Percentiles rank a stretch among this genome's conserved stretches.
phyloP scores from a whole-genome alignment of 2,797 vertebrate genomes.

The Gobio occitaniae region DNA sequence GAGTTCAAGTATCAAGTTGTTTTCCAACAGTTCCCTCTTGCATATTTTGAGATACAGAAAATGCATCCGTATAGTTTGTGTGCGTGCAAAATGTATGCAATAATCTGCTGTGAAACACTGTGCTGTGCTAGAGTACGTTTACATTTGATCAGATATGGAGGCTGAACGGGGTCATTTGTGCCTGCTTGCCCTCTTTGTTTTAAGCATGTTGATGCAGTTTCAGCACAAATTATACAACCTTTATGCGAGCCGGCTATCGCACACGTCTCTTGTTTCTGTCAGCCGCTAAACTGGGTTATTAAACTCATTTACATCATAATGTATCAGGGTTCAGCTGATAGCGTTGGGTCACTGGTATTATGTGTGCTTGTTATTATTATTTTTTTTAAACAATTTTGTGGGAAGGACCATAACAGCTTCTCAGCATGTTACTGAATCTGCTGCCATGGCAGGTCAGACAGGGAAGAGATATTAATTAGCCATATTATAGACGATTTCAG shows the following conservation, averaged over 20 bases:
- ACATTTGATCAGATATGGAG: conserved; percentile 56
- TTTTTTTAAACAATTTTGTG: conserved; percentile 52
- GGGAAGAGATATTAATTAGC: conserved; percentile 53
- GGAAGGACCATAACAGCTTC: conserved; percentile 46
- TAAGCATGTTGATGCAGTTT: conserved; percentile 62
- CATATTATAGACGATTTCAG: conserved; percentile 57
- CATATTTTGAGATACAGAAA: conserved; percentile 10
- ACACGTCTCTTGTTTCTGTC: conserved; percentile 63
- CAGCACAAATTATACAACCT: conserved; percentile 63
- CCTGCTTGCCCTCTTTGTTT: conserved; percentile 67
- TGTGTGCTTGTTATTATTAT: conserved; percentile 58
- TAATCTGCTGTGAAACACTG: conserved; percentile 28
- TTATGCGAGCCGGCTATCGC: conserved; percentile 57
- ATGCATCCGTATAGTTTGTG: background rate
- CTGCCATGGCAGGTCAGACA: conserved; percentile 45
- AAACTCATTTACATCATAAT: conserved; percentile 85
- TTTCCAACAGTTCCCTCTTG: conserved; percentile 48
- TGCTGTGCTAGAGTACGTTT: conserved; percentile 50
- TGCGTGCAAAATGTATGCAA: background rate
- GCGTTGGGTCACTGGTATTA: conserved; percentile 62
- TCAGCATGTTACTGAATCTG: conserved; percentile 42
- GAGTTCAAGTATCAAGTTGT: conserved; percentile 53
- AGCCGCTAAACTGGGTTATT: conserved; percentile 81
- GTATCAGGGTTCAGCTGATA: conserved; percentile 64
- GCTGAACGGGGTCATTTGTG: conserved; percentile 60